phyloP scores from a whole-genome alignment of 2,797 vertebrate genomes.

The Oceanodroma leucorhoa region DNA sequence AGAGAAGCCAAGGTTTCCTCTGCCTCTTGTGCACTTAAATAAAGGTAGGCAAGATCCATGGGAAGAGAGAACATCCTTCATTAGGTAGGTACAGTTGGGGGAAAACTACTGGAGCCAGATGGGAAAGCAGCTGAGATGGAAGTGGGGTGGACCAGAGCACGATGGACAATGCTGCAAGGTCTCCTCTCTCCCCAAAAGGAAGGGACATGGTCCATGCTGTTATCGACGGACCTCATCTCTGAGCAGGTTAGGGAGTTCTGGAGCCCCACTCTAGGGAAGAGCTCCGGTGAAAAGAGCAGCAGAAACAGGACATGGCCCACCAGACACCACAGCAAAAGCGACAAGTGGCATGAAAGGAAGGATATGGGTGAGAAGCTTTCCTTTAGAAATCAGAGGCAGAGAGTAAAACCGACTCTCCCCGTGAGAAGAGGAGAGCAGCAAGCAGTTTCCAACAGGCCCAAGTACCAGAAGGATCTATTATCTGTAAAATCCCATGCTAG shows the following conservation, averaged over 20 bases:
- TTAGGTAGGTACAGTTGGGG: neutral
- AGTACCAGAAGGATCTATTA: neutral
- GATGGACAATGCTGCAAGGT: neutral
- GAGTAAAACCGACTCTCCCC: neutral
- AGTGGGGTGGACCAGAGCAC: neutral
- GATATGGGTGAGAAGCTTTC: neutral
- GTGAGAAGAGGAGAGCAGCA: neutral
- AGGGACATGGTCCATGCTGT: neutral
- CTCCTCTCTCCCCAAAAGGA: neutral
- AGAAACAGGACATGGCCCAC: neutral
- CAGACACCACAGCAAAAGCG: neutral
- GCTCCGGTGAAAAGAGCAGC: neutral
- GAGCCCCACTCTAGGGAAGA: neutral
- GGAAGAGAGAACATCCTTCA: neutral
- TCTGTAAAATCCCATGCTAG: neutral
- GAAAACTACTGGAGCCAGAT: neutral
- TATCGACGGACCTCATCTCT: neutral
- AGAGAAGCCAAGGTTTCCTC: neutral
- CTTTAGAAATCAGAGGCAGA: neutral
- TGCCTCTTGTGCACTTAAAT: neutral
- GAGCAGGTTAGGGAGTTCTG: neutral
- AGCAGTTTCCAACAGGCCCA: neutral
- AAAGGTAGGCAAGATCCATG: neutral
- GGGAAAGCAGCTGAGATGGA: neutral
- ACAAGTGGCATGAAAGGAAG: rapidly evolving